Evolutionary conservation across 2,113 vertebrate species (phyloP).

Genomic region (Brachirus orientalis): DNA sequence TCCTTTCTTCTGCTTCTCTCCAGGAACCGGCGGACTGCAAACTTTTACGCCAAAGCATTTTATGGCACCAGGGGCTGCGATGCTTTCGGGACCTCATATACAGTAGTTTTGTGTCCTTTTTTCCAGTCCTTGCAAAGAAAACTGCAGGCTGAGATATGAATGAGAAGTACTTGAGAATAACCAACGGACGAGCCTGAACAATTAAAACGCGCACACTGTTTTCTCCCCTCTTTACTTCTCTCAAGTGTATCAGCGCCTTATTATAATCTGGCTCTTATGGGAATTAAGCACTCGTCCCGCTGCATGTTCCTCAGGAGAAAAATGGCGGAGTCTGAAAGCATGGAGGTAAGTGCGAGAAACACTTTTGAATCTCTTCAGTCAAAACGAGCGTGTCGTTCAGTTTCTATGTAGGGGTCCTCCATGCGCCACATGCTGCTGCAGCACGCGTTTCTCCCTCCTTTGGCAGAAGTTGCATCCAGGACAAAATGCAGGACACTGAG

Average conservation of each 20-base stretch:
- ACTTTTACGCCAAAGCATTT: slow-evolving; percentile 74
- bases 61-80: slow-evolving; percentile 28
- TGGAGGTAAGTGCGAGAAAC: slow-evolving; percentile 87
- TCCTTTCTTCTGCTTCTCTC: slow-evolving; percentile 27
- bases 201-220: not conserved
- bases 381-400: no score
- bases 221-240: slow-evolving; percentile 10
- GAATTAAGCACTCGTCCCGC: slow-evolving; percentile 98
- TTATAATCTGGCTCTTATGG: slow-evolving; percentile 87
- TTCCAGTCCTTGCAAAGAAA: slow-evolving; percentile 14
- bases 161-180: slow-evolving; percentile 23
- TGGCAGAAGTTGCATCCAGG: slow-evolving; percentile 37
- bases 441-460: not conserved
- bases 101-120: slow-evolving; percentile 43
- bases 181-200: not conserved
- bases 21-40: slow-evolving; percentile 64
- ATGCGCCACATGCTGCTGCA: slow-evolving; percentile 9
- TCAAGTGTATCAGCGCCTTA: slow-evolving; percentile 21
- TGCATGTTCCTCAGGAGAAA: slow-evolving; percentile 97
- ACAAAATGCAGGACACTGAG: slow-evolving; percentile 12
- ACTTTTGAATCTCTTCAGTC: slow-evolving; percentile 5
- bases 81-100: slow-evolving; percentile 53
- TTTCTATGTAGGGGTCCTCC: no score
- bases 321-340: slow-evolving; percentile 94
- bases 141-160: slow-evolving; percentile 26